These are phyloP conservation scores for Aurelia aurita DNA, from an alignment of 30 jellyfish, hydroid and myxozoan species.

Conservation along the genomic window DNA sequence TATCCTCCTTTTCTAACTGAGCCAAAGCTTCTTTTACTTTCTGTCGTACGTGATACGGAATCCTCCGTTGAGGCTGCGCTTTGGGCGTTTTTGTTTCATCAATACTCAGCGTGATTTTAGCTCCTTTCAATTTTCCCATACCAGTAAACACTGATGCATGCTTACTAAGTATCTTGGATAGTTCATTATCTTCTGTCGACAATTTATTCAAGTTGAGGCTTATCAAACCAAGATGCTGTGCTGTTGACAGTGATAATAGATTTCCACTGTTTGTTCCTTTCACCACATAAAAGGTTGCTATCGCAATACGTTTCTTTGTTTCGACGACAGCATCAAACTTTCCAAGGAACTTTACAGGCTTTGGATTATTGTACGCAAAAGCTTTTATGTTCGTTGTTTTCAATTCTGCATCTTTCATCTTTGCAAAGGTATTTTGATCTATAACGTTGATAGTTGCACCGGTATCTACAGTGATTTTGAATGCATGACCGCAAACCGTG, in stretches of 20 bases:
- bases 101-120: constrained; percentile 10
- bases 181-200: constrained; percentile 2
- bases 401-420: too few relatives aligned
- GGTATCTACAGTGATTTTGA: constrained; percentile 24
- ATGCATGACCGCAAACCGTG: constrained; percentile 24
- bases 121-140: constrained; percentile 22
- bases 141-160: constrained; percentile 29
- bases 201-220: constrained; percentile 25
- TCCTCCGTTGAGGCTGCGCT: constrained; percentile 51
- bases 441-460: too few relatives aligned
- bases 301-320: constrained; percentile 22
- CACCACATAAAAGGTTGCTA: constrained; percentile 40
- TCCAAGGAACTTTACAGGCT: constrained; percentile 48
- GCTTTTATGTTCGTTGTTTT: too few relatives aligned
- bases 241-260: constrained; percentile 27
- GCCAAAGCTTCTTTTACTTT: constrained; percentile 34
- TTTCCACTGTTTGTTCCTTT: constrained; percentile 22
- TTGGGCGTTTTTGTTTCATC: constrained; percentile 23
- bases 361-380: too few relatives aligned
- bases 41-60: constrained; percentile 16
- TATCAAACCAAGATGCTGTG: constrained; percentile 43
- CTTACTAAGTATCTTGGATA: background rate
- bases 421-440: too few relatives aligned
- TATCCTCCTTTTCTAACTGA: constrained; percentile 25
- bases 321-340: constrained; percentile 39